Percentiles rank a stretch among this genome's conserved stretches.
These are phyloP conservation scores for Hemaris fuciformis DNA, from an alignment of 2,888 invertebrate genomes.

Conservation along the genomic window DNA sequence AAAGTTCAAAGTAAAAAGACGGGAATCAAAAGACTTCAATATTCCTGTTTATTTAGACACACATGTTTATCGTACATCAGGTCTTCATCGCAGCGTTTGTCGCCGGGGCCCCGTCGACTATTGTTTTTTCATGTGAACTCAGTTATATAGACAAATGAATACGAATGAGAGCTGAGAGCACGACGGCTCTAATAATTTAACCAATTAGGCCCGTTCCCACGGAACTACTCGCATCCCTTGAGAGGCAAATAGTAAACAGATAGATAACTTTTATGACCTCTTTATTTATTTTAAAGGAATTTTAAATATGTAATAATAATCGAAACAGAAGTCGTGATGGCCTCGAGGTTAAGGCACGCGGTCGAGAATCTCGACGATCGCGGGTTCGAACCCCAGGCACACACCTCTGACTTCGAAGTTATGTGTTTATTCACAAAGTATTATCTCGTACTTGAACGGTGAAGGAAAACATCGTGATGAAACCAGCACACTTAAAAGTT, in stretches of 20 bases:
- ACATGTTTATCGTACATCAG: constrained; percentile 1
- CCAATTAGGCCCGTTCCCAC: constrained; percentile 74
- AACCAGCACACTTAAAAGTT: too few relatives aligned
- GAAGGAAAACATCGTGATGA: too few relatives aligned
- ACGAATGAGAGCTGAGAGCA: constrained; percentile 51
- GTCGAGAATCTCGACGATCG: too few relatives aligned
- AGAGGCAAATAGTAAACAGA: constrained; percentile 38
- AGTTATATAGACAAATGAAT: constrained; percentile 56
- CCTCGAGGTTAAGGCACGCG: too few relatives aligned
- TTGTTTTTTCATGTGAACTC: constrained; percentile 57
- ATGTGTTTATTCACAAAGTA: too few relatives aligned
- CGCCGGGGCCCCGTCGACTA: constrained; percentile 29
- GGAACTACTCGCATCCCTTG: constrained; percentile 56
- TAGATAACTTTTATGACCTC: neutral
- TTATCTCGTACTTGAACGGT: too few relatives aligned
- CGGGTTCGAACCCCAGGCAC: too few relatives aligned
- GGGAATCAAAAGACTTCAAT: neutral
- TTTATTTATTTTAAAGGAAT: neutral
- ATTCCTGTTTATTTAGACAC: neutral
- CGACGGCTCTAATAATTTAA: constrained; percentile 61
- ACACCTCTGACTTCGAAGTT: too few relatives aligned
- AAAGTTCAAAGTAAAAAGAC: neutral
- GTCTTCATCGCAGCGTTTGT: constrained; percentile 35
- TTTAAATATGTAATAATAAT: too few relatives aligned
- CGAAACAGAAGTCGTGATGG: too few relatives aligned